Base-by-base conservation (phyloP, 2,797 vertebrate species). In the Sebastiscus tertius region DNA sequence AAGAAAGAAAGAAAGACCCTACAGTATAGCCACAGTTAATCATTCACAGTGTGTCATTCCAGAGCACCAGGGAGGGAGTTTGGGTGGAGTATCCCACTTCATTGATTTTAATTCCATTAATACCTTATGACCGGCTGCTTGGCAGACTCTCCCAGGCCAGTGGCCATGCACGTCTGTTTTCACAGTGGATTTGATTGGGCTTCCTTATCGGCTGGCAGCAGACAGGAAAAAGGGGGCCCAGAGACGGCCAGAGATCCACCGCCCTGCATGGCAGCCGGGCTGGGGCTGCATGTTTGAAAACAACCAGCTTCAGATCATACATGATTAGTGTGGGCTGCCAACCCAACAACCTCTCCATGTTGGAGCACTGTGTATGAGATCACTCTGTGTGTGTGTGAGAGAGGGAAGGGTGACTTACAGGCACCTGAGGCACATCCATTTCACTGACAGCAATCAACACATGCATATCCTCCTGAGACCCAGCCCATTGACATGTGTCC, bases 71-170 rank as follows among this genome's bases (percentile, higher is more conserved):
- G 24, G 36, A 75, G 36, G 60, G 58, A 64, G 33, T 71, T 66
- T 71, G 82, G 66, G 79, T 79, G 86, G 82, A 81, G 79, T 83
- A 75, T 79, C 55, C 75, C 67, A 66, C 75, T 72, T 77, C 89
- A 94, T 93, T 89, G 90, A 92, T 94, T 95, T 90, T 86, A 93
- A 94, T 92, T 90, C 87, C 87, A 88, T 92, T 94, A 92, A 93
- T 90, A 89, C 87, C 84, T 87, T 60, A 76, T 79, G 82, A 82
- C 69, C 59, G 27, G 64, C 54, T 67, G 73, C 81, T 88, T 87
- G 89, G 92, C 90, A 81, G 84, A 78, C 79, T 81, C 75, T 83
- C 69, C 61, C 39, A 24, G 72, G 65, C 72, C 85, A 31, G 62
- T 66, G 67, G 82, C 65, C 78, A 69, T 75, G 55, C 22, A 83